These are phyloP conservation scores for Callorhinus ursinus DNA, from an alignment of 2,113 vertebrate genomes.

Conservation along the genomic window DNA sequence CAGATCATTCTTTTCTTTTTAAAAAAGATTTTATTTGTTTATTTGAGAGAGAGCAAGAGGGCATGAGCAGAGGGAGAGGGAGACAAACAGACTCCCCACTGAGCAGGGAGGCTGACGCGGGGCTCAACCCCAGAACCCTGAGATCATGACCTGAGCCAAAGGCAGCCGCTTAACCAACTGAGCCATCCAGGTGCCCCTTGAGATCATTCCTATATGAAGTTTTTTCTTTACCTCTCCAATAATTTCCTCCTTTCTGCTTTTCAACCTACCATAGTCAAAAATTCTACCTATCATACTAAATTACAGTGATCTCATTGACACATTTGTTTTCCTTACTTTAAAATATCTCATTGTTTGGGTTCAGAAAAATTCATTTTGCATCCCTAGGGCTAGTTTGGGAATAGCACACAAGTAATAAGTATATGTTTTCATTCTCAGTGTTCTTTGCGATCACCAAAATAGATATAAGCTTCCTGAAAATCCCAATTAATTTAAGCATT, in stretches of 20 bases:
- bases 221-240: neutral
- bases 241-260: neutral
- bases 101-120: neutral
- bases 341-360: neutral
- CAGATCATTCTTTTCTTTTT: neutral
- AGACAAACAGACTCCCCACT: neutral
- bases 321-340: constrained; percentile 11
- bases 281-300: neutral
- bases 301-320: neutral
- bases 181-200: neutral
- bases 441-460: neutral
- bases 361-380: neutral
- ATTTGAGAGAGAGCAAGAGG: neutral
- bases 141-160: neutral
- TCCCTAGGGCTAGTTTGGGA: neutral
- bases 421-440: neutral
- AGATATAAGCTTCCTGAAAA: neutral
- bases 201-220: neutral
- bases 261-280: neutral
- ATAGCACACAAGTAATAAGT: neutral
- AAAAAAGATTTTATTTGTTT: neutral
- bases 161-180: neutral
- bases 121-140: neutral
- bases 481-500: neutral
- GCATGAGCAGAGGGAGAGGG: neutral